These are phyloP conservation scores for Zaprionus ghesquierei DNA, from an alignment of 1,140 invertebrate species.

Conservation along the genomic window DNA sequence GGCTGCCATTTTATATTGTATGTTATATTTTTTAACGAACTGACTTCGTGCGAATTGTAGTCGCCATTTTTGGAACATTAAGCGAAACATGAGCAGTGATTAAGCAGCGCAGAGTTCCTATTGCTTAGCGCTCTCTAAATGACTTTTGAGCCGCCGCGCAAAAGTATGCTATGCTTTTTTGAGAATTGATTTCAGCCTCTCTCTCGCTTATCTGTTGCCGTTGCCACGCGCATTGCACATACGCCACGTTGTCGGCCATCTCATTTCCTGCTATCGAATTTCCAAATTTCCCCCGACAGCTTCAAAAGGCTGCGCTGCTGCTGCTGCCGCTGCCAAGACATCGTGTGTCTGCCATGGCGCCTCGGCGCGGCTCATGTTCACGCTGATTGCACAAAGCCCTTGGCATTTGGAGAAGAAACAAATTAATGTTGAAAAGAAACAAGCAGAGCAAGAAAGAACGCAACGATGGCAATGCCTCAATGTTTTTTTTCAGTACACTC, in stretches of 20 bases:
- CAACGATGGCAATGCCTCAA: slow-evolving; percentile 42
- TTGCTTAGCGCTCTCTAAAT: slow-evolving; percentile 1
- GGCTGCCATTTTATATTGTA: too few species aligned
- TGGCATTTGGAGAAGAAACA: slow-evolving; percentile 65
- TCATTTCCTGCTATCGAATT: slow-evolving; percentile 69
- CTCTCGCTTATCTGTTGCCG: slow-evolving; percentile 18
- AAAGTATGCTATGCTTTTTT: not conserved
- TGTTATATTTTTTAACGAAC: too few species aligned
- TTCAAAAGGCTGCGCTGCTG: slow-evolving; percentile 33
- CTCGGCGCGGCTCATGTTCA: slow-evolving; percentile 47
- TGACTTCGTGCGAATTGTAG: not conserved
- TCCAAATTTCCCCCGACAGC: slow-evolving; percentile 50
- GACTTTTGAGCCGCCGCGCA: not conserved
- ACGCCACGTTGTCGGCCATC: slow-evolving; percentile 55
- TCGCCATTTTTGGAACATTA: too few species aligned
- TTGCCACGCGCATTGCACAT: slow-evolving; percentile 48
- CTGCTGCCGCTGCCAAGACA: slow-evolving; percentile 16
- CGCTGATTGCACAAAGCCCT: slow-evolving; percentile 72
- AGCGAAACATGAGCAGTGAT: not conserved
- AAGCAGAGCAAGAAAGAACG: not conserved
- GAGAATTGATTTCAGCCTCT: not conserved
- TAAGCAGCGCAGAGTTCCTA: not conserved
- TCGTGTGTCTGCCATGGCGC: not conserved
- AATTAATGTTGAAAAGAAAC: slow-evolving; percentile 58
- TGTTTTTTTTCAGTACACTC: slow-evolving; percentile 30